Percentiles rank a stretch among this genome's conserved stretches.
Evolutionary conservation across 2,888 invertebrate species (phyloP).

Genomic region (Pristionchus arcanus): DNA sequence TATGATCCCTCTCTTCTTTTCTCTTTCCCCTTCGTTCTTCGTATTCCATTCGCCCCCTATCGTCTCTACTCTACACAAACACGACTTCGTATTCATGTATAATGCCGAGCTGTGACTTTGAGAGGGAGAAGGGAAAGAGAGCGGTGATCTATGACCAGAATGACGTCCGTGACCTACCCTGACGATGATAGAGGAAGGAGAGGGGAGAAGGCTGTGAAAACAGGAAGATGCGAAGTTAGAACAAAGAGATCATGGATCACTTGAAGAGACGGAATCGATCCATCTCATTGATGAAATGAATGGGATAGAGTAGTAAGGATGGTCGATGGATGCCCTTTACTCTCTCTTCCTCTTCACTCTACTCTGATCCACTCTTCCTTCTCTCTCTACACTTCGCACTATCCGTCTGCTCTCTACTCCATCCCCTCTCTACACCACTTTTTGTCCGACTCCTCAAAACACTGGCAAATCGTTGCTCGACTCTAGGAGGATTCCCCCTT

Average conservation of each 20-base stretch:
- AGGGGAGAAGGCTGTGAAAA: neutral
- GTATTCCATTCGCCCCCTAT: neutral
- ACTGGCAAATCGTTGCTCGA: conserved; percentile 6
- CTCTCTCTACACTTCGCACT: conserved; percentile 29
- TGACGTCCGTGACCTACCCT: conserved; percentile 30
- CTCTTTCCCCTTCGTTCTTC: neutral
- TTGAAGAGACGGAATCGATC: neutral
- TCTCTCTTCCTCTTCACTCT: neutral
- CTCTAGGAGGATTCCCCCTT: neutral
- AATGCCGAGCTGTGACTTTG: conserved; percentile 45
- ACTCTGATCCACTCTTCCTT: neutral
- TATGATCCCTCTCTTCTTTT: neutral
- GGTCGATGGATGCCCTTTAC: conserved; percentile 41
- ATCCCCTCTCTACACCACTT: conserved; percentile 11
- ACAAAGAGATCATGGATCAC: neutral
- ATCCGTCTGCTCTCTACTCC: neutral
- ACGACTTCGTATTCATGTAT: conserved; percentile 48
- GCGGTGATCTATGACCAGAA: conserved; percentile 20
- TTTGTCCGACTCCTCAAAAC: conserved; percentile 6
- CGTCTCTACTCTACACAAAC: conserved; percentile 39
- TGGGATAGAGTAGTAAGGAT: conserved; percentile 31
- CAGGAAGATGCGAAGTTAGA: conserved; percentile 7
- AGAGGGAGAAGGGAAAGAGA: neutral
- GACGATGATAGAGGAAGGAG: neutral
- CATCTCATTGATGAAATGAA: neutral